phyloP scores from a whole-genome alignment of 2,797 vertebrate species.

The Liparis tanakae region DNA sequence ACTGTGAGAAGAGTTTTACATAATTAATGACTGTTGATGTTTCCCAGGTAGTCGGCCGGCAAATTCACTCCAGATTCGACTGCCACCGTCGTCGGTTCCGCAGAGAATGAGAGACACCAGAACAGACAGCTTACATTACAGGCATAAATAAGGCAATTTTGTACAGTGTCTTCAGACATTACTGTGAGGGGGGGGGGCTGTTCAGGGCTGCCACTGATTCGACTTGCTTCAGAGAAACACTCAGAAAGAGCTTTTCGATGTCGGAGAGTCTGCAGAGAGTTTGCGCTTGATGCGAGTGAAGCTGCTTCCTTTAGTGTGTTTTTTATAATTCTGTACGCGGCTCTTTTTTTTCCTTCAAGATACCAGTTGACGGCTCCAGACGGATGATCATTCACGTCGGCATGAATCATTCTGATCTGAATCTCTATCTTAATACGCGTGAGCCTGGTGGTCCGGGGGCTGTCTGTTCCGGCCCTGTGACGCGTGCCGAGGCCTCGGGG shows the following conservation, averaged over 20 bases:
- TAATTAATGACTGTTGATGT: constrained; percentile 89
- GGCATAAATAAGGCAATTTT: constrained; percentile 86
- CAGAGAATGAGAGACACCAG: constrained; percentile 78
- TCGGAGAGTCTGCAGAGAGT: constrained; percentile 75
- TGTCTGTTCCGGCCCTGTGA: constrained; percentile 28
- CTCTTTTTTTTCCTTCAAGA: constrained; percentile 49
- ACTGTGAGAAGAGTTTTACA: constrained; percentile 83
- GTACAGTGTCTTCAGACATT: constrained; percentile 85
- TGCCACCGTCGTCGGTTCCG: constrained; percentile 73
- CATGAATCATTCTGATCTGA: constrained; percentile 66
- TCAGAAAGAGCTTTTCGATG: constrained; percentile 74
- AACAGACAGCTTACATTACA: constrained; percentile 86
- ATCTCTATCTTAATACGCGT: constrained; percentile 60
- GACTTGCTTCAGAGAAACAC: constrained; percentile 72
- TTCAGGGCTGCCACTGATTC: constrained; percentile 74
- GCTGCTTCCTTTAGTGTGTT: constrained; percentile 66
- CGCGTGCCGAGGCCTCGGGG: constrained; percentile 45
- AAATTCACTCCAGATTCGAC: constrained; percentile 82
- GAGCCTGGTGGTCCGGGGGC: constrained; percentile 49
- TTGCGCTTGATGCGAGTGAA: constrained; percentile 72
- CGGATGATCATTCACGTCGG: constrained; percentile 61
- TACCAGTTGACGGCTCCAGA: constrained; percentile 56
- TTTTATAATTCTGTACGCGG: constrained; percentile 62
- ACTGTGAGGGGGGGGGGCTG: constrained; percentile 58
- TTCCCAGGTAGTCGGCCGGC: constrained; percentile 86